Evolutionary conservation across 2,888 invertebrate genomes (phyloP), one percentile per base, ranked within the genome.

Genomic region (Onchidella celtica): DNA sequence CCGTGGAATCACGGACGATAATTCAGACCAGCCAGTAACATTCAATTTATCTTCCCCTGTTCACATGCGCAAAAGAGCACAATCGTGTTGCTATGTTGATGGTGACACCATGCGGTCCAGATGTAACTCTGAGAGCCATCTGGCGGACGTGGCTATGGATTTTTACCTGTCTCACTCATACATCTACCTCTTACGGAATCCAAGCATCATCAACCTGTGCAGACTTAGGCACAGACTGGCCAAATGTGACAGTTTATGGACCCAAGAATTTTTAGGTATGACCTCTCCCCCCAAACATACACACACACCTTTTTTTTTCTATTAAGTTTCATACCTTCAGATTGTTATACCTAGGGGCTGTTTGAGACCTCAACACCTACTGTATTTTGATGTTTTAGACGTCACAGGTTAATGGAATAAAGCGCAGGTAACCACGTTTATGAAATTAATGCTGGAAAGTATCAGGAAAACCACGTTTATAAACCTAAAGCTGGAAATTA

Each of bases 181-280:
- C 57, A 87, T 91, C 1, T 84, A 84, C 68, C 79, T 91, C 11
- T 82, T 92, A 11, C 85, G 87, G 32, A 85, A 88, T 40, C 91
- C 91, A 0, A 87, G 89, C 4, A 88, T 91, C n/a, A 87, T 89
- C 68, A 90, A 86, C 70, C 88, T 91, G 75, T 87, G 88, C 24
- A 86, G 89, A 3, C 86, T 92, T n/a, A 84, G 91, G 38, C 87
- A 87, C 66, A 89, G 89, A 80, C 85, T 92, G 38, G 89, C 86
- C 36, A 84, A 85, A 0, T 86, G 88, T 38, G 88, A 90, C 79
- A 82, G 83, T 59, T 75, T 86, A 24, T 91, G 91, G 92, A 88
- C 91, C 86, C 85, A 88, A 55, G 91, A 88, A 2, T 92, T 92
- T 79, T 76, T 92, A 65, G 90, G 90, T 68, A 80, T 32, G 76